Percentiles rank a stretch among this genome's conserved stretches.
These are phyloP conservation scores for Meloidogyne chitwoodi DNA, from an alignment of 1,140 invertebrate genomes.

Conservation along the genomic window DNA sequence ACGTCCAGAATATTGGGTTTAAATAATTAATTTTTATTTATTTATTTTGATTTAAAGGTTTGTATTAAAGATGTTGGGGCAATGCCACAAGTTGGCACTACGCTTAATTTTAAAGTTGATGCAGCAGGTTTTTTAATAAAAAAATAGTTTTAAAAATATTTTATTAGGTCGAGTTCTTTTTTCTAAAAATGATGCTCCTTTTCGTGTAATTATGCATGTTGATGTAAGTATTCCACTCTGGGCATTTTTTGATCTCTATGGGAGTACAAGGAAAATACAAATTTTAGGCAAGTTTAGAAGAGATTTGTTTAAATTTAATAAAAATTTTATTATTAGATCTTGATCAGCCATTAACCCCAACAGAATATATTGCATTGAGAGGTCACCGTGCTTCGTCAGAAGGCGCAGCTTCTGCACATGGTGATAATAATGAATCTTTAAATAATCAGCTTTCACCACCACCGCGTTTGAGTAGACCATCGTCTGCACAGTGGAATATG, in stretches of 20 bases:
- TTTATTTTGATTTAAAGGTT: conserved; percentile 71
- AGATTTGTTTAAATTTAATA: background rate
- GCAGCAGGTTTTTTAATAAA: background rate
- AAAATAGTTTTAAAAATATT: background rate
- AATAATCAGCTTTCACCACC: background rate
- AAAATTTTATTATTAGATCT: conserved; percentile 1
- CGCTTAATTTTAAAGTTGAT: conserved; percentile 24
- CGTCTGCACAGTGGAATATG: conserved; percentile 6
- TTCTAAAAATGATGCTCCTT: conserved; percentile 34
- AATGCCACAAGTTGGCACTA: conserved; percentile 67
- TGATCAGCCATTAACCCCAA: background rate
- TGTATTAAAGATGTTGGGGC: conserved; percentile 85
- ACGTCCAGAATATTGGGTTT: conserved; percentile 76
- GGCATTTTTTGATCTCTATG: conserved; percentile 93
- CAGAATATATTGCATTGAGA: background rate
- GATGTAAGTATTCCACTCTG: conserved; percentile 81
- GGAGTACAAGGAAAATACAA: conserved; percentile 77
- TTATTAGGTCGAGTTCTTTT: conserved; percentile 29
- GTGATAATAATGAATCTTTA: background rate
- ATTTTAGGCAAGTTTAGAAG: conserved; percentile 19
- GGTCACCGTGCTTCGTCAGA: conserved; percentile 19
- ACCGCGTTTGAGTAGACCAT: conserved; percentile 1
- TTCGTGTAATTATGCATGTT: conserved; percentile 76
- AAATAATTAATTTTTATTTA: background rate
- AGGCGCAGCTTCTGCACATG: background rate